phyloP scores from a whole-genome alignment of 2,888 invertebrate genomes.

The Gryllus longicercus region DNA sequence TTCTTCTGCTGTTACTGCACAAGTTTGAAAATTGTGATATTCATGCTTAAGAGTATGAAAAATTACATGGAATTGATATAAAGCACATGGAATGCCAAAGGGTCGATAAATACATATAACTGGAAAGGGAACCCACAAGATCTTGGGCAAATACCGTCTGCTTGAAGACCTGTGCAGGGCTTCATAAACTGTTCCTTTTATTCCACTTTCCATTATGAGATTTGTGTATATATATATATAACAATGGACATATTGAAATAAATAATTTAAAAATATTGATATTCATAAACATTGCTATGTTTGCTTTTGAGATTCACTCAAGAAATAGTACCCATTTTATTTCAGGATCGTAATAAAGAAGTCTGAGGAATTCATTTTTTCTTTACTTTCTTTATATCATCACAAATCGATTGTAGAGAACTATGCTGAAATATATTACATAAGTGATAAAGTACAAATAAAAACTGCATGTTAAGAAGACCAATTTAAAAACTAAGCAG shows the following conservation, averaged over 20 bases:
- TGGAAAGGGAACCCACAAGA: not conserved
- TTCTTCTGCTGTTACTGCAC: not conserved
- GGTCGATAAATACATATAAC: not conserved
- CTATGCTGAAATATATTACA: too few species aligned
- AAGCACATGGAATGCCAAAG: conserved; percentile 1
- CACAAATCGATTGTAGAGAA: too few species aligned
- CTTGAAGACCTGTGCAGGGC: conserved; percentile 8
- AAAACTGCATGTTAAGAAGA: too few species aligned
- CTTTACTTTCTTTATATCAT: too few species aligned
- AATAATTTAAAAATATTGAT: not conserved
- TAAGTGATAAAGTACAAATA: too few species aligned
- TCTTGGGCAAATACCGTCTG: not conserved
- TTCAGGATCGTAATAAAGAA: too few species aligned
- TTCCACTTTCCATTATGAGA: conserved; percentile 17
- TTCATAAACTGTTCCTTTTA: not conserved
- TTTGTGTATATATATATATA: not conserved
- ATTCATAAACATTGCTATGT: too few species aligned
- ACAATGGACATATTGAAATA: not conserved
- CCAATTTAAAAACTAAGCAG: too few species aligned
- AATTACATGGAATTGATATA: not conserved
- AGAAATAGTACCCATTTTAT: too few species aligned
- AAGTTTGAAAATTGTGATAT: conserved; percentile 3
- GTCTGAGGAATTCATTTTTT: too few species aligned
- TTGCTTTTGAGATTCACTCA: too few species aligned
- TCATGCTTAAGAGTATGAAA: not conserved